Conservation (phyloP, 2,888 invertebrate species). For the Lepeophtheirus nordmannii region DNA sequence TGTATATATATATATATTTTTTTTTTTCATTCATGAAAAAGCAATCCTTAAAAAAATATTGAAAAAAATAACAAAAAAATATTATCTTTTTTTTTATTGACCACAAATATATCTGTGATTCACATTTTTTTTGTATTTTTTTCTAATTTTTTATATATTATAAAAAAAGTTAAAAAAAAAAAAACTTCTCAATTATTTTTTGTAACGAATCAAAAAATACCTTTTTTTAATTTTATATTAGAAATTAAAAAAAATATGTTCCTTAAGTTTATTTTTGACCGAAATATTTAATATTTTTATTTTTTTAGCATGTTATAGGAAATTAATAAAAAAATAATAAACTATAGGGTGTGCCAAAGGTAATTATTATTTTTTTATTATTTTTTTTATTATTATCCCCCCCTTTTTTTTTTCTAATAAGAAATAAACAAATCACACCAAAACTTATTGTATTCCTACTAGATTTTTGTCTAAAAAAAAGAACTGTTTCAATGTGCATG, state of each 20-base stretch:
- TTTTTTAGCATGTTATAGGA: not conserved
- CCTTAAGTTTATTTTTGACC: not conserved
- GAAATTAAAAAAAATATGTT: not conserved
- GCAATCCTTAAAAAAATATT: no score
- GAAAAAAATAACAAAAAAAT: slow-evolving; percentile 7
- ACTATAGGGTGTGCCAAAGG: not conserved
- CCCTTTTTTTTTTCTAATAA: not conserved
- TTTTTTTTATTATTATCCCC: not conserved
- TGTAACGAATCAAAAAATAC: not conserved
- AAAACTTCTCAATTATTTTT: not conserved
- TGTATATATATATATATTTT: no score
- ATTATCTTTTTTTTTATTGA: slow-evolving; percentile 7
- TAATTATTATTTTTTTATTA: slow-evolving; percentile 7
- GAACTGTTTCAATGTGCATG: not conserved
- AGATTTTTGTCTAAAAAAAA: slow-evolving; percentile 16
- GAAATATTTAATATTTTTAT: not conserved
- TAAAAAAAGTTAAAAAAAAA: not conserved
- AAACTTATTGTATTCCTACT: slow-evolving; percentile 4
- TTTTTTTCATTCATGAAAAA: no score
- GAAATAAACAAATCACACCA: not conserved
- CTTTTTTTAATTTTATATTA: slow-evolving; percentile 1
- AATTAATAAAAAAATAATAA: slow-evolving; percentile 6
- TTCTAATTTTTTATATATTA: not conserved
- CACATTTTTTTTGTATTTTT: slow-evolving; percentile 3
- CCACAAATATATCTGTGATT: slow-evolving; percentile 6